Base-by-base conservation (phyloP, 2,797 vertebrate genomes). In the Sylvia borin region DNA sequence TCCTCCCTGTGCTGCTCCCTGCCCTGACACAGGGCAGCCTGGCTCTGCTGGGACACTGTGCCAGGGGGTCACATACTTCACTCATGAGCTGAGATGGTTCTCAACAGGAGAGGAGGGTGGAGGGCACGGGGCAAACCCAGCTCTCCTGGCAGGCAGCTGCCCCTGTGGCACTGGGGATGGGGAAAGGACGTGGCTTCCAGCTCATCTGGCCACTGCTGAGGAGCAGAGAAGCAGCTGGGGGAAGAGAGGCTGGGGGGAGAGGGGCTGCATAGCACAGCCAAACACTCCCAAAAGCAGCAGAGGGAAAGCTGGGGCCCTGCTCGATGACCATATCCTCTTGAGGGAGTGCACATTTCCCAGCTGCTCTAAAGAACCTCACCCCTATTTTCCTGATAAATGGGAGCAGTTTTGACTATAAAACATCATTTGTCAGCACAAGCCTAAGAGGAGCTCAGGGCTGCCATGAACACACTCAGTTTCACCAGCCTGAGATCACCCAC, bases 241-340 rank as follows among this genome's bases (percentile, higher is more conserved):
- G 15, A 13, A 89, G 29, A 61, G 19, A 50, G 48, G 17, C 47
- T 77, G 29, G 3, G 21, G 43, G 14, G 14, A 89, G 31, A 62
- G 19, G 54, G 50, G 20, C 43, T 78, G 26, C 54, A 31, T 1
- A 0, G 66, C 80, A 85, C 87, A 62, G 34, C 60, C 60, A 48
- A 50, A 38, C 4, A 2, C 48, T 91, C 79, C 62, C 53, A 3
- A 47, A 64, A 65, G 3, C 31, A 85, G 75, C 53, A 36, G 29
- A n/a, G 61, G 4, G 24, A 71, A 83, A 79, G 17, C 13, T 26
- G 64, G 11, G 15, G 17, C 43, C 11, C 64, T 67, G 75, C 71
- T 72, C 6, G 1, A 19, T 5, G 10, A 22, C 26, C 22, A 8
- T 0, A 0, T 54, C 62, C 47, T 32, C 16, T 10, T 62, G 85